phyloP scores from a whole-genome alignment of 2,113 vertebrate species.

The Heterotis niloticus region DNA sequence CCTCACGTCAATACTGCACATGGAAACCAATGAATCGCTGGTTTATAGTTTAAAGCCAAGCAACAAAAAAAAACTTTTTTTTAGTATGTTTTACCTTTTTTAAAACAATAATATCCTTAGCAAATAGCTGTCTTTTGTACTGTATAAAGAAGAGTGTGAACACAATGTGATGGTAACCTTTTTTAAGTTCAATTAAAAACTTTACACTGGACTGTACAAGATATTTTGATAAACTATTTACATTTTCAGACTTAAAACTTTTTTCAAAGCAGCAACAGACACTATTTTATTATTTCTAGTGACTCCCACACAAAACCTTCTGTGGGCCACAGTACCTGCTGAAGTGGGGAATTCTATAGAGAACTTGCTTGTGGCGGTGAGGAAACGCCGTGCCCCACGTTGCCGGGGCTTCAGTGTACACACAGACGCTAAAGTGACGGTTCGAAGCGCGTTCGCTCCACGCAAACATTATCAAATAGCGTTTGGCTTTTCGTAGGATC shows the following conservation, averaged over 20 bases:
- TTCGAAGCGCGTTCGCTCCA: too few relatives aligned
- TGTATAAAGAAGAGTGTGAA: constrained; percentile 91
- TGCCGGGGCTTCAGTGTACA: too few relatives aligned
- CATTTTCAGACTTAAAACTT: constrained; percentile 99
- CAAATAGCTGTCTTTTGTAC: constrained; percentile 80
- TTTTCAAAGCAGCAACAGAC: constrained; percentile 98
- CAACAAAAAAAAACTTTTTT: constrained; percentile 76
- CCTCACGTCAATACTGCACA: constrained; percentile 99
- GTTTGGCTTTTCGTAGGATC: too few relatives aligned
- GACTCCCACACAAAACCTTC: constrained; percentile 89
- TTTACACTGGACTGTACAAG: constrained; percentile 99
- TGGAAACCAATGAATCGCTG: constrained; percentile 87
- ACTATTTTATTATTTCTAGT: constrained; percentile 84
- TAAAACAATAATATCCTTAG: constrained; percentile 78
- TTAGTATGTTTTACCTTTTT: constrained; percentile 59
- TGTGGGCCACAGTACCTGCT: constrained; percentile 87
- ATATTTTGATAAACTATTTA: constrained; percentile 99
- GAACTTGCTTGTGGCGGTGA: constrained; percentile 61
- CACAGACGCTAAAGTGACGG: too few relatives aligned
- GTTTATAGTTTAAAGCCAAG: constrained; percentile 91
- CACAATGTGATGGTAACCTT: constrained; percentile 92
- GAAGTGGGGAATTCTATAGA: constrained; percentile 78
- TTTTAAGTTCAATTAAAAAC: constrained; percentile 99
- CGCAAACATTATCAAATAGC: too few relatives aligned
- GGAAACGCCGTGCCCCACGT: too few relatives aligned